These are phyloP conservation scores for Mus minutoides DNA, from an alignment of 2,797 vertebrate species.

Conservation along the genomic window DNA sequence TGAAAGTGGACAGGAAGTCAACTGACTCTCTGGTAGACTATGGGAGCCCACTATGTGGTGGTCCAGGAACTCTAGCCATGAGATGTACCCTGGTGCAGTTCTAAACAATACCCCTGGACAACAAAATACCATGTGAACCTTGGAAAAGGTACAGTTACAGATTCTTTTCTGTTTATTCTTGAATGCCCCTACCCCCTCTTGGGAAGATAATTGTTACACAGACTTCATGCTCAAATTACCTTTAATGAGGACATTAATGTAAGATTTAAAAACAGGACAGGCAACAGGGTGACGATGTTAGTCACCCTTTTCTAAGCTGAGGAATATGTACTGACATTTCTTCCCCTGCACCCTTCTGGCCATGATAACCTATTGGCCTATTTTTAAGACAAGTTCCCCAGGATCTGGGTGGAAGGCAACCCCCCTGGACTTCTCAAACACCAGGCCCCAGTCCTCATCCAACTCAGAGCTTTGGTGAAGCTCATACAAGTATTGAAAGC, in stretches of 20 bases:
- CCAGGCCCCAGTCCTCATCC: neutral
- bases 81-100: neutral
- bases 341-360: neutral
- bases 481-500: neutral
- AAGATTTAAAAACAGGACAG: neutral
- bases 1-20: neutral
- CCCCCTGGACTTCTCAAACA: neutral
- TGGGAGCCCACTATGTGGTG: neutral
- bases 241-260: neutral
- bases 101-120: neutral
- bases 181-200: neutral
- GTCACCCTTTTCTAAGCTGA: neutral
- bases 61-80: neutral
- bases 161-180: neutral
- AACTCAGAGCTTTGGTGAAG: neutral
- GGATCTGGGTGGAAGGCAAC: neutral
- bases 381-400: neutral
- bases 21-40: neutral
- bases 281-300: neutral
- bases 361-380: neutral
- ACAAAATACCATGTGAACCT: neutral
- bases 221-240: neutral
- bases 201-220: neutral
- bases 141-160: neutral
- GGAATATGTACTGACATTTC: neutral